phyloP scores from a whole-genome alignment of 2,888 invertebrate genomes.

The Coelinius sp. region DNA sequence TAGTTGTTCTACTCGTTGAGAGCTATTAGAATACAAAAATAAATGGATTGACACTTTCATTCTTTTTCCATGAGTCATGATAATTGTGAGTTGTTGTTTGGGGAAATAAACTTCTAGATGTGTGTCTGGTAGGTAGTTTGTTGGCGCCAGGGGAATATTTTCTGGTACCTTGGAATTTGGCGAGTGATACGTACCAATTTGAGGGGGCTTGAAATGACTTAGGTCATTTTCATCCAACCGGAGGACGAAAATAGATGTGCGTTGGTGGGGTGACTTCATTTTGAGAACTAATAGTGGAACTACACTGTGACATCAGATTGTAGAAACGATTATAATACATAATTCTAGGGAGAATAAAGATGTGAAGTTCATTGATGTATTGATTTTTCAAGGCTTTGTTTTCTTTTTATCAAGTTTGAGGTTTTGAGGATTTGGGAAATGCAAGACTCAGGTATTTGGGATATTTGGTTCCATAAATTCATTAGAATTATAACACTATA shows the following conservation, averaged over 20 bases:
- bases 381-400: neutral
- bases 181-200: slow-evolving; percentile 21
- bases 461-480: neutral
- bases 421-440: neutral
- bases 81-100: neutral
- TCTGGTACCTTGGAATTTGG: slow-evolving; percentile 19
- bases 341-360: neutral
- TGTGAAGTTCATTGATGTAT: neutral
- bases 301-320: neutral
- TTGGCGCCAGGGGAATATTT: slow-evolving; percentile 13
- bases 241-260: slow-evolving; percentile 41
- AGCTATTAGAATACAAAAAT: neutral
- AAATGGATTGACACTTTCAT: neutral
- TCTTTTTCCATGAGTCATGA: neutral
- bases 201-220: slow-evolving; percentile 40
- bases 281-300: neutral
- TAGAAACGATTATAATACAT: slow-evolving; percentile 5
- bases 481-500: neutral
- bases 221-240: slow-evolving; percentile 45
- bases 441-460: neutral
- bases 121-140: neutral
- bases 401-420: neutral
- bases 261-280: slow-evolving; percentile 23
- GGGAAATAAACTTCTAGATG: neutral
- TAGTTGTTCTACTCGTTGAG: neutral